Conservation (phyloP, 2,888 invertebrate species). For the Chalcis sispes region DNA sequence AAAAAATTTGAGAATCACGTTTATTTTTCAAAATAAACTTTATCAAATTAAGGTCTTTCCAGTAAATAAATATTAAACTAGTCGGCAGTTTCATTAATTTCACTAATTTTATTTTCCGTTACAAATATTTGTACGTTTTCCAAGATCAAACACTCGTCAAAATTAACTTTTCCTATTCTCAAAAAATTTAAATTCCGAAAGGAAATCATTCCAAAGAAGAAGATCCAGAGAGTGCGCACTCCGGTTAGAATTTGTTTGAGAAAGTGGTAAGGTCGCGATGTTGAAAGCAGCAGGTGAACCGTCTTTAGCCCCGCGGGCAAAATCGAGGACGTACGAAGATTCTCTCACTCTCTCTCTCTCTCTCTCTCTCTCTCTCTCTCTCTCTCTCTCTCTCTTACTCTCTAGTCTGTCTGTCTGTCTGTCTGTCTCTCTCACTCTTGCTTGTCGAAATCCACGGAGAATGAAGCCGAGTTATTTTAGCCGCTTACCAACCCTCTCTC, state of each 20-base stretch:
- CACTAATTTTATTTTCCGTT: too few relatives aligned
- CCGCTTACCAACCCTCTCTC: slow-evolving; percentile 59
- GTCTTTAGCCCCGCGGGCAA: slow-evolving; percentile 8
- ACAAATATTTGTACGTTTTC: too few relatives aligned
- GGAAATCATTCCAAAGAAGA: too few relatives aligned
- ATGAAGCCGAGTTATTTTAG: slow-evolving; percentile 70
- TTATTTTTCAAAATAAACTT: too few relatives aligned
- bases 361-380: not conserved
- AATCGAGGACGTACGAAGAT: slow-evolving; percentile 18
- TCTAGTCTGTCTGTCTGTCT: not conserved
- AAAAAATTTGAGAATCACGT: too few relatives aligned
- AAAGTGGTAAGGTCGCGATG: slow-evolving; percentile 24
- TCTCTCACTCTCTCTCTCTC: too few relatives aligned
- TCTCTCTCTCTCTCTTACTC: not conserved
- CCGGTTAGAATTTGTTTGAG: slow-evolving; percentile 10
- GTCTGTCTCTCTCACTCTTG: not conserved
- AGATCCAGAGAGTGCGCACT: too few relatives aligned
- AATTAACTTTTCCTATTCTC: too few relatives aligned
- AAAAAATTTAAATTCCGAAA: slow-evolving; percentile 12
- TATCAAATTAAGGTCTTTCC: too few relatives aligned
- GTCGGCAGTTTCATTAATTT: too few relatives aligned
- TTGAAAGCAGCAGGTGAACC: slow-evolving; percentile 22
- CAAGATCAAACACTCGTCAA: too few relatives aligned
- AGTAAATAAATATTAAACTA: too few relatives aligned
- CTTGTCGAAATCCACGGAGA: slow-evolving; percentile 53